Conservation (phyloP, 2,888 invertebrate genomes). For the Megalurothrips usitatus region DNA sequence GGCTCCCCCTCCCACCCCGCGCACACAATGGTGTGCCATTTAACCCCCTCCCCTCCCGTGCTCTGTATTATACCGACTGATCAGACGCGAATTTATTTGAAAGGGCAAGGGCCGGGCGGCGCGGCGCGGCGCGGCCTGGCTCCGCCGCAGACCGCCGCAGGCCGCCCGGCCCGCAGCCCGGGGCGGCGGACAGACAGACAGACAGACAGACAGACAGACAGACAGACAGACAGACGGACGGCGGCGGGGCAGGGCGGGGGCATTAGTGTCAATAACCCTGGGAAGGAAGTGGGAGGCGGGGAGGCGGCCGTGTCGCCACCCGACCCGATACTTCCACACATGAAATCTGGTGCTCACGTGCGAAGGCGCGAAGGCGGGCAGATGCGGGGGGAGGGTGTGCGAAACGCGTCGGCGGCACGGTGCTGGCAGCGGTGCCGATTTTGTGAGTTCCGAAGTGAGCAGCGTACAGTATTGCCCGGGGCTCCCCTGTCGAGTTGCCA, state of each 20-base stretch:
- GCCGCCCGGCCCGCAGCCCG: background rate
- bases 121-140: background rate
- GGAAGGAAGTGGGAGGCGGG: background rate
- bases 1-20: conserved; percentile 15
- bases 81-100: conserved; percentile 10
- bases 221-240: too few species aligned
- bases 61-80: conserved; percentile 13
- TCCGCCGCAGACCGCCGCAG: background rate
- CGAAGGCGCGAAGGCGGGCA: too few species aligned
- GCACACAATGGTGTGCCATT: conserved; percentile 16
- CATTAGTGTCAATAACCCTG: background rate
- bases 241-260: background rate
- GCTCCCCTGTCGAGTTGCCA: too few species aligned
- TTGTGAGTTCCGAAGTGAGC: too few species aligned
- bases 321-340: too few species aligned
- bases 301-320: background rate
- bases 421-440: too few species aligned
- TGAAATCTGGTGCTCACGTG: too few species aligned
- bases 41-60: background rate
- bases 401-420: too few species aligned
- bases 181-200: background rate
- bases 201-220: too few species aligned
- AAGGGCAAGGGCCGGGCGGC: conserved; percentile 1
- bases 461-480: too few species aligned
- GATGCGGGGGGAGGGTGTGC: too few species aligned